Conservation (phyloP, 2,888 invertebrate species). For the Stenodera caucasica region DNA sequence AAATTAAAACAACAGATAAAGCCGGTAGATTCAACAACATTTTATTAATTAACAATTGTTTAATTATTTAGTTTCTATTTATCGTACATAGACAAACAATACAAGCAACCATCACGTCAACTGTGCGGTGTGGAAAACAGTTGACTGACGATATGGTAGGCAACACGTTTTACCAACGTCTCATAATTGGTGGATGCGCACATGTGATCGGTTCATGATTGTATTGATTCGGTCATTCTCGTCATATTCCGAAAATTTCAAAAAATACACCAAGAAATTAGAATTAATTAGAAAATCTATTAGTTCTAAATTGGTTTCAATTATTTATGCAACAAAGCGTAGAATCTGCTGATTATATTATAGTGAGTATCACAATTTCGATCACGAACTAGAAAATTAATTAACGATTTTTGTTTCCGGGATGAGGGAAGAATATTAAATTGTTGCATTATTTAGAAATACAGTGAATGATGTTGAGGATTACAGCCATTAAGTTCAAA, state of each 20-base stretch:
- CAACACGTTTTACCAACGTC: conserved; percentile 35
- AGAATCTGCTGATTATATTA: no score
- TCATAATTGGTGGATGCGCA: neutral
- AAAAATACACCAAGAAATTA: no score
- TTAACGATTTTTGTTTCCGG: no score
- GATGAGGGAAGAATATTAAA: no score
- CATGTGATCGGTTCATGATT: neutral
- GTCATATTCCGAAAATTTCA: neutral
- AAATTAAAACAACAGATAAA: conserved; percentile 28
- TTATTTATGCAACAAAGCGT: no score
- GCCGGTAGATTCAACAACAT: neutral
- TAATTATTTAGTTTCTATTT: neutral
- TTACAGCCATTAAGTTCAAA: no score
- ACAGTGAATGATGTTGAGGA: no score
- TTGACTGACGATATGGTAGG: conserved; percentile 33
- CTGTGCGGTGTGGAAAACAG: conserved; percentile 40
- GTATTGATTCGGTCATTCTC: neutral
- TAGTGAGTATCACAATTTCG: no score
- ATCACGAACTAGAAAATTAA: no score
- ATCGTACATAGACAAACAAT: conserved; percentile 9
- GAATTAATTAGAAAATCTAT: no score
- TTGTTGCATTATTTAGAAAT: no score
- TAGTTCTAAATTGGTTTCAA: no score
- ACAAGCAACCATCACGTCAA: conserved; percentile 38
- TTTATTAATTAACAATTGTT: neutral